phyloP scores from a whole-genome alignment of 2,888 invertebrate genomes.

The Chymomyza fuscimana region DNA sequence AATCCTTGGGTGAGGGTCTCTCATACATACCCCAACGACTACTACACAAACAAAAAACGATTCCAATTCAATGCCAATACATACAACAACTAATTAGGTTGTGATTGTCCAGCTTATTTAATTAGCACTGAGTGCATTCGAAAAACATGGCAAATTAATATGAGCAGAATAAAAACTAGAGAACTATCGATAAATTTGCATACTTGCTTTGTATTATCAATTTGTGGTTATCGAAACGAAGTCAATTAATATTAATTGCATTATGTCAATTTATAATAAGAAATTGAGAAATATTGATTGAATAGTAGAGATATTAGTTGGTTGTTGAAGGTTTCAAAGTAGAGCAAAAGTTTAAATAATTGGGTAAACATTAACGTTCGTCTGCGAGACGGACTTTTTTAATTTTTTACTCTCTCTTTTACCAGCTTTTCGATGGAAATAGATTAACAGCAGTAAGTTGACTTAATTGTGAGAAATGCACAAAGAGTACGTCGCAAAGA shows the following conservation, averaged over 20 bases:
- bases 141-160: slow-evolving; percentile 7
- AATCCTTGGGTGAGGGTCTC: background rate
- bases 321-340: background rate
- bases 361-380: too few relatives aligned
- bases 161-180: background rate
- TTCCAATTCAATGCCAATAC: slow-evolving; percentile 12
- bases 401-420: too few relatives aligned
- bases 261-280: background rate
- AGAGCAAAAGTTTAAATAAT: too few relatives aligned
- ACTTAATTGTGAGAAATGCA: too few relatives aligned
- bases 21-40: slow-evolving; percentile 4
- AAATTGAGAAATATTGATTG: background rate
- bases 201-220: background rate
- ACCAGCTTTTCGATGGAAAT: too few relatives aligned
- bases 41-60: slow-evolving; percentile 1
- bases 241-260: background rate
- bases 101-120: slow-evolving; percentile 18
- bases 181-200: background rate
- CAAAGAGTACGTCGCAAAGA: too few relatives aligned
- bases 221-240: slow-evolving; percentile 3
- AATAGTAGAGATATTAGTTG: background rate
- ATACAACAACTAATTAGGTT: slow-evolving; percentile 12
- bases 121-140: slow-evolving; percentile 16
- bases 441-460: too few relatives aligned
- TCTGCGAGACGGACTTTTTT: too few relatives aligned